Evolutionary conservation across 2,888 invertebrate genomes (phyloP), one percentile per base, ranked within the genome.

Genomic region (Pollenia angustigena): DNA sequence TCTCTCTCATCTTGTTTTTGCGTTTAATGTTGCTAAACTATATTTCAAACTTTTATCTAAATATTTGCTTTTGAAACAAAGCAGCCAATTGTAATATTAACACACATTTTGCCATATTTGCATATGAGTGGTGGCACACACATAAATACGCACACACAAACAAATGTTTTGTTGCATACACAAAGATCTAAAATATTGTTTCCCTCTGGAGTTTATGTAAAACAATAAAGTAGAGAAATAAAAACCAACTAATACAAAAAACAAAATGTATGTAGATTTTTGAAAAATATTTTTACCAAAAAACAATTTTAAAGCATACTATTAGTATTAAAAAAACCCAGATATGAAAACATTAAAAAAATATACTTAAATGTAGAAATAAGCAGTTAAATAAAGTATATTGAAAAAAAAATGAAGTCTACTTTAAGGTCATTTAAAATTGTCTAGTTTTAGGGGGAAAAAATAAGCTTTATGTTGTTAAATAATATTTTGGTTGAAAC

Each of bases 11-110:
- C 18, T 14, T 18, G n/a, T 50, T 50, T 52, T 62, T 48, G 60
- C 40, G 23, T 80, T 56, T 52, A 62, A 64, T 58, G 78, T 69
- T 79, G 52, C 64, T 81, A 79, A 79, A 82, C 79, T 71, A 80
- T 80, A 75, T 82, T 78, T 79, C 82, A 80, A 87, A 87, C 72
- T 87, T 87, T 87, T 81, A 83, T 76, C 66, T 78, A 84, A 83
- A 84, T 86, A 74, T 84, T 87, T 81, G 84, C 87, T 76, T 81
- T 87, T 78, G 58, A 72, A 76, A 83, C 79, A 87, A 83, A 80
- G 72, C 80, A 81, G 78, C 84, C 87, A 84, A 87, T 86, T 86
- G 82, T 86, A 75, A 83, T 80, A 83, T 80, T 86, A 86, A 86
- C 82, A 86, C 71, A 86, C 79, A 86, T 86, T 85, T 85, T 76